Conservation (phyloP, 2,797 vertebrate species). For the Dromococcyx pavoninus region DNA sequence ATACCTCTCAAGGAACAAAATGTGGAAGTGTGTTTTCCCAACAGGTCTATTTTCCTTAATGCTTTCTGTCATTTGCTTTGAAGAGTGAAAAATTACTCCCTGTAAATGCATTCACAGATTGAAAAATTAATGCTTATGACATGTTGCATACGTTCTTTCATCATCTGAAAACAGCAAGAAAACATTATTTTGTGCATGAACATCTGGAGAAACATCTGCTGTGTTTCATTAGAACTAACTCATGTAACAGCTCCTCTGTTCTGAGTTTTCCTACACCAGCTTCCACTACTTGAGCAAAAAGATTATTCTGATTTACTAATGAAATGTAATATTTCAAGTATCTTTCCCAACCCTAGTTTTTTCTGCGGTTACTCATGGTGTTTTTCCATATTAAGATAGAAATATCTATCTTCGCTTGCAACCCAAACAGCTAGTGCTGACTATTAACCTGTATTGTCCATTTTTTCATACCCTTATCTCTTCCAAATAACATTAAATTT, state of each 20-base stretch:
- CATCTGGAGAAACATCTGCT: constrained; percentile 21
- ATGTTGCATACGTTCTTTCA: neutral
- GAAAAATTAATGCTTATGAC: neutral
- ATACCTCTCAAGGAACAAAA: neutral
- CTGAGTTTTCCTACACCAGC: neutral
- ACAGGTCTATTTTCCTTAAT: constrained; percentile 17
- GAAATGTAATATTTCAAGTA: neutral
- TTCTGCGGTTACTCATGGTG: neutral
- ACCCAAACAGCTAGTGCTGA: neutral
- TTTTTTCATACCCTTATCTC: neutral
- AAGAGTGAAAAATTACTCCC: neutral
- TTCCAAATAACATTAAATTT: neutral
- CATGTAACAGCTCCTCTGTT: neutral
- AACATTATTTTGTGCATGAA: neutral
- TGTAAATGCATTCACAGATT: neutral
- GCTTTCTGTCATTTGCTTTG: neutral
- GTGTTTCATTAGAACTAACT: neutral
- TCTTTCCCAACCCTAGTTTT: neutral
- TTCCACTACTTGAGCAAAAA: neutral
- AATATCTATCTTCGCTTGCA: neutral
- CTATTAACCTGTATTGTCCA: neutral
- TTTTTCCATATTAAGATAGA: neutral
- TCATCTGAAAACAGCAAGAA: neutral
- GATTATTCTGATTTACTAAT: neutral
- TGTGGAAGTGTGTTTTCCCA: neutral